A percentile compares a stretch with the other conserved stretches of the same genome.
Evolutionary conservation across 2,888 invertebrate genomes (phyloP).

Genomic region (Pachydiplax longipennis): DNA sequence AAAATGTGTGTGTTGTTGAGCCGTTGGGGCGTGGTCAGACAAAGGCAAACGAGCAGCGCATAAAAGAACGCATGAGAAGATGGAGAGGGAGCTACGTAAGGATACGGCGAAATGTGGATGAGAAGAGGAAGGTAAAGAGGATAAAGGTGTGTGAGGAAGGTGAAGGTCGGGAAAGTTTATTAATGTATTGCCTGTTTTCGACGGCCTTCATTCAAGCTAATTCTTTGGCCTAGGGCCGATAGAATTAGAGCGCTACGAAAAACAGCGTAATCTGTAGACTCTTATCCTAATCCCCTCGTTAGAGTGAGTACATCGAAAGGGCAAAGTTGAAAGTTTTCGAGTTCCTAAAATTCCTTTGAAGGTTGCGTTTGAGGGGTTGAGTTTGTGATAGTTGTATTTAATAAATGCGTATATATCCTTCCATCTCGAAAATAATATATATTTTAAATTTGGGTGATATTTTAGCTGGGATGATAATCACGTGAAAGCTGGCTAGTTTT

Average conservation of each 20-base stretch:
- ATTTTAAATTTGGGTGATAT: too few relatives aligned
- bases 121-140: background rate
- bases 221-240: background rate
- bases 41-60: background rate
- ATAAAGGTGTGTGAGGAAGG: background rate
- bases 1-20: background rate
- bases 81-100: background rate
- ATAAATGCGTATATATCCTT: too few relatives aligned
- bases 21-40: background rate
- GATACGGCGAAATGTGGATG: background rate
- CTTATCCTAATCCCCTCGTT: too few relatives aligned
- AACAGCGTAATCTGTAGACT: background rate
- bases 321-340: too few relatives aligned
- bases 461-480: too few relatives aligned
- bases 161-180: background rate
- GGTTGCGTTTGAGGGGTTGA: too few relatives aligned
- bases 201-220: background rate
- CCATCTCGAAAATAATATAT: too few relatives aligned
- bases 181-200: background rate
- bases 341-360: too few relatives aligned
- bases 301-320: too few relatives aligned
- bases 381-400: too few relatives aligned
- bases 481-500: too few relatives aligned
- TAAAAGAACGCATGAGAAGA: background rate
- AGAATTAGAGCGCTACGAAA: background rate